Evolutionary conservation across 53 echinoderm and acorn worm genomes (phyloP).

Genomic region (Apostichopus leukothele): DNA sequence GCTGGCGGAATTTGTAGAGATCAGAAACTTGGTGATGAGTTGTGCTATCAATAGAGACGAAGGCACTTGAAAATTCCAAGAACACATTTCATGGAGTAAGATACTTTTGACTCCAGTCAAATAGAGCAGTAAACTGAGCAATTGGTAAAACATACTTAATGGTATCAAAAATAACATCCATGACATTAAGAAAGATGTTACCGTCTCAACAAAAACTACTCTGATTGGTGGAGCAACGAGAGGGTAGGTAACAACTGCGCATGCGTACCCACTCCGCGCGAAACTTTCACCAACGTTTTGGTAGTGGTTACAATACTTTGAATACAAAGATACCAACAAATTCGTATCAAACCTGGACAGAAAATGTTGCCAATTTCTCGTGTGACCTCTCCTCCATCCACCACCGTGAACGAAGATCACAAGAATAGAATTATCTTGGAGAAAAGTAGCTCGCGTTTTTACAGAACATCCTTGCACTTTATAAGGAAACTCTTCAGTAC

Average conservation of each 20-base stretch:
- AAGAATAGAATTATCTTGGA: conserved; percentile 18
- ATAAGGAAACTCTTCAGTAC: neutral
- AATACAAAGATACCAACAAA: conserved; percentile 35
- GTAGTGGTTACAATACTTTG: conserved; percentile 39
- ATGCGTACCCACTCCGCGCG: conserved; percentile 47
- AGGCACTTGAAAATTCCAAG: neutral
- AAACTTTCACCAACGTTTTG: conserved; percentile 66
- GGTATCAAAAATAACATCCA: conserved; percentile 20
- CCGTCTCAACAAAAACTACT: conserved; percentile 44
- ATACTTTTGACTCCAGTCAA: neutral
- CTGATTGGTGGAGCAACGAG: conserved; percentile 46
- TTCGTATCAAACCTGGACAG: conserved; percentile 63
- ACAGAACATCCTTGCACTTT: too few species aligned
- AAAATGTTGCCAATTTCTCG: conserved; percentile 58
- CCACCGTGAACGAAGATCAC: conserved; percentile 63
- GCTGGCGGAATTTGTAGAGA: neutral
- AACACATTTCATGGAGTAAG: neutral
- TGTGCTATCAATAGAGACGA: neutral
- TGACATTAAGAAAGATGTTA: conserved; percentile 49
- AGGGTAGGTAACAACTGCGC: conserved; percentile 61
- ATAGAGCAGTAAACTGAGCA: neutral
- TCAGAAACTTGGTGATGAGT: neutral
- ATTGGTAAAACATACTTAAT: neutral
- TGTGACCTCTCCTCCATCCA: conserved; percentile 67
- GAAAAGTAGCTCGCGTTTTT: neutral